phyloP scores from a whole-genome alignment of 2,113 vertebrate genomes.

The Canis aureus region DNA sequence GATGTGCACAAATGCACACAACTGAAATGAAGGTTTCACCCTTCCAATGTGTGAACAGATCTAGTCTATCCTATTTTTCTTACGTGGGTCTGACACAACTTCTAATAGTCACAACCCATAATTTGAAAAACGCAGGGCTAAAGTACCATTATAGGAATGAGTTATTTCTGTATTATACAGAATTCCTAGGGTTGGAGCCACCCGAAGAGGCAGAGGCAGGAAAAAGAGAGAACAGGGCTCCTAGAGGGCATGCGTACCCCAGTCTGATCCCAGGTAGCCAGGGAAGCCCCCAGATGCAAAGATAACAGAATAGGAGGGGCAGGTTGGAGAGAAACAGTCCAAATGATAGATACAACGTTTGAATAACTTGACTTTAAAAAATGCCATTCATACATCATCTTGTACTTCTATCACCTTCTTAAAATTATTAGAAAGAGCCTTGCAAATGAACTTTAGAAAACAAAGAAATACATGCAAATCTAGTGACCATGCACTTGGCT shows the following conservation, averaged over 20 bases:
- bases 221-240: neutral
- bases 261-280: accelerated
- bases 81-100: neutral
- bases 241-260: accelerated
- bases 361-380: neutral
- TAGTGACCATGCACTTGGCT: neutral
- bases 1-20: no score
- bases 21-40: neutral
- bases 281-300: neutral
- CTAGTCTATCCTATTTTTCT: neutral
- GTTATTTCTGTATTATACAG: neutral
- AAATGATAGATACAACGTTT: neutral
- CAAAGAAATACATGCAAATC: neutral
- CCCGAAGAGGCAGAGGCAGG: neutral
- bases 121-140: neutral
- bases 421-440: neutral
- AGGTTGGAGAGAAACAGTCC: neutral
- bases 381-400: neutral
- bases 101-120: neutral
- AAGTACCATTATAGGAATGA: neutral
- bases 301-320: neutral
- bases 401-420: neutral
- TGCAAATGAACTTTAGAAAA: neutral
- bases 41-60: neutral
- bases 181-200: neutral